Evolutionary conservation across 1,140 invertebrate species (phyloP), one percentile per base, ranked within the genome.

Genomic region (Musca domestica): DNA sequence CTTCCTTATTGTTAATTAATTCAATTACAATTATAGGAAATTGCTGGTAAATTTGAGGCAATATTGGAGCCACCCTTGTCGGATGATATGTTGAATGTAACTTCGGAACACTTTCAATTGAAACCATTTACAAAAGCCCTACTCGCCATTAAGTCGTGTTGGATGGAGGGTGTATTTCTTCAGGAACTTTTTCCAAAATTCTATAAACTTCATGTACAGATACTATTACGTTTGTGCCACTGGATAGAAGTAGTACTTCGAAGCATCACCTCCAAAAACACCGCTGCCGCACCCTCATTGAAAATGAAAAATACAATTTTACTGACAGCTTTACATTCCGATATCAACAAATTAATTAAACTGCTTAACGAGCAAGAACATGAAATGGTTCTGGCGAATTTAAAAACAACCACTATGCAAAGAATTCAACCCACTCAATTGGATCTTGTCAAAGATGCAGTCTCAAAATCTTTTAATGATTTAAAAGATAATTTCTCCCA

Each of bases 181-280:
- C 79, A 85, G 4, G 88, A 90, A 63, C 78, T 95, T 1, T 86
- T 89, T 71, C 89, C 91, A 72, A 89, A 92, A 75, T 95, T 96
- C 83, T 96, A 92, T 89, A 95, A 95, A 82, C 83, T 96, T 6
- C 91, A 87, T 54, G 82, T 96, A 25, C 93, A 95, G 83, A 84
- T 96, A 27, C 73, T 94, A 22, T 87, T 91, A 25, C 87, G 94
- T 72, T 92, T 92, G 80, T 83, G 84, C 23, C 86, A 86, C 15
- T 96, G 92, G 92, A 84, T 89, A 23, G 78, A 83, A 46, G 80
- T 76, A 69, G 76, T 80, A 6, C 68, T 86, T 19, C 80, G 81
- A 68, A 17, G 71, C 14, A 81, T 75, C 9, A 30, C 63, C 9
- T 52, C 70, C 2, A 70, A 73, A 0, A 75, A 74, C 3, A 47